These are phyloP conservation scores for Cataglyphis altisquamis DNA, from an alignment of 2,888 invertebrate genomes.

Conservation along the genomic window DNA sequence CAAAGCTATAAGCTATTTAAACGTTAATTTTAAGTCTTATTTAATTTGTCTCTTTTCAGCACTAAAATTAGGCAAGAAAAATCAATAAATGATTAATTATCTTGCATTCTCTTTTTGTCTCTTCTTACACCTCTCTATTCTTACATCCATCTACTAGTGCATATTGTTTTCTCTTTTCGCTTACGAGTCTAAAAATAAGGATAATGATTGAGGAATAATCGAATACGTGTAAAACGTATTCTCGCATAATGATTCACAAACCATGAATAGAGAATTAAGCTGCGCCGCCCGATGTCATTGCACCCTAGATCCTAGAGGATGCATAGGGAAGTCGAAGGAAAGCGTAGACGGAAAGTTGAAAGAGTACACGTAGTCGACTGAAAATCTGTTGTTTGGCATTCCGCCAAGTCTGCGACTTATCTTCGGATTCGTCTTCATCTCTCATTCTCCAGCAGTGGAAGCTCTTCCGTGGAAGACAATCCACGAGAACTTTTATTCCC, in stretches of 20 bases:
- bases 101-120: not conserved
- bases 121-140: not conserved
- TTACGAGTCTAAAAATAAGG: constrained; percentile 34
- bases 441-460: constrained; percentile 61
- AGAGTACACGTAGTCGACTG: constrained; percentile 78
- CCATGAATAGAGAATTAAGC: constrained; percentile 73
- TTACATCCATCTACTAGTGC: not conserved
- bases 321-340: constrained; percentile 62
- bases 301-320: constrained; percentile 74
- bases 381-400: constrained; percentile 77
- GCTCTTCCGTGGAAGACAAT: constrained; percentile 61
- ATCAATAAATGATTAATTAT: not conserved
- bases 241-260: constrained; percentile 67
- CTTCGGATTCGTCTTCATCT: constrained; percentile 67
- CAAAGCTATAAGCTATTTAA: not conserved
- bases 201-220: constrained; percentile 38
- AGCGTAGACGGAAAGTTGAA: constrained; percentile 70
- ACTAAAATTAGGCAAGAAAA: not conserved
- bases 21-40: not conserved
- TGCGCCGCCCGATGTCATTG: constrained; percentile 70
- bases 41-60: not conserved
- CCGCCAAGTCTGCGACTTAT: constrained; percentile 76
- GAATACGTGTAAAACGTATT: constrained; percentile 34
- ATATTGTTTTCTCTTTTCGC: not conserved
- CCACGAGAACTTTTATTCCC: constrained; percentile 59